Base-by-base conservation (phyloP, 2,797 vertebrate genomes). In the Melanotaenia boesemani region DNA sequence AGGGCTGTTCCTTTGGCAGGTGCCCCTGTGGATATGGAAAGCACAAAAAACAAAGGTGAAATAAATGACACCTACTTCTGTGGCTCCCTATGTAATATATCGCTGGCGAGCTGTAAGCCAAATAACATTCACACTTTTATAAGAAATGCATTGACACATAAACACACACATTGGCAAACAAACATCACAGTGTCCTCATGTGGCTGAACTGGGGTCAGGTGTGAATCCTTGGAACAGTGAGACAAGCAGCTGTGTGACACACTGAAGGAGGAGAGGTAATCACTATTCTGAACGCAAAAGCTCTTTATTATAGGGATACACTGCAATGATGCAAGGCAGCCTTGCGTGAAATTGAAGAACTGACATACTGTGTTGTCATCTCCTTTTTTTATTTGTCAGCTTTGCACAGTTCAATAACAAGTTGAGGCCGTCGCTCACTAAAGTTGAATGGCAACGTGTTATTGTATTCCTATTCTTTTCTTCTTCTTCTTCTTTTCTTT, bases 291-390 rank as follows among this genome's bases (percentile, higher is more conserved):
- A 86, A 82, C 32, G 79, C 88, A 86, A 81, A 76, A 79, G 75
- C 86, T 92, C 88, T 92, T 92, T 94, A 93, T 94, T 93, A 93
- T 81, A 76, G 80, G 88, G 86, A 93, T 91, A 90, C 83, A 86
- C 82, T 62, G 87, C 92, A 88, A 93, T 93, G 91, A 95, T 94
- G 92, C 91, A 88, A 90, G 74, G 86, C 90, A 79, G 73, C 82
- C 91, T 89, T 84, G 89, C 91, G 67, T 95, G 94, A 95, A 95
- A 95, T 95, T 95, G 94, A 94, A 94, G 92, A 93, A 93, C 84
- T 90, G 91, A 93, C 93, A 91, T 85, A 80, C 76, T 88, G 83
- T 92, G 88, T 93, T 94, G 93, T 92, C 90, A 81, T 92, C 87
- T 86, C 72, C 62, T 75, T 89, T 90, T 80, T 91, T 90, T 91